These are phyloP conservation scores for Eulemur albifrons DNA, from an alignment of 2,797 vertebrate species.

Conservation along the genomic window DNA sequence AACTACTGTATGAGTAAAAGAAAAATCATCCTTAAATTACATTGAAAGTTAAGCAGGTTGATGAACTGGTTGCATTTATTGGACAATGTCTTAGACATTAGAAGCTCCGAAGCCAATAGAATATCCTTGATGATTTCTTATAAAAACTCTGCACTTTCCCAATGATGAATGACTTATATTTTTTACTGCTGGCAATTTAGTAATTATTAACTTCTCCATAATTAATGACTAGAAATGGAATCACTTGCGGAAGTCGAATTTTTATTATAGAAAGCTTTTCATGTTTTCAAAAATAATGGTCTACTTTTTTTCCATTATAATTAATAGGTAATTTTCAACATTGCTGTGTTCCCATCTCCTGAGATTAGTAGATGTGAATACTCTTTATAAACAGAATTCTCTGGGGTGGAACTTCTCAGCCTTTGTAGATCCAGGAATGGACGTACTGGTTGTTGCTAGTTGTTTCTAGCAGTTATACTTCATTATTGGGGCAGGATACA, in stretches of 20 bases:
- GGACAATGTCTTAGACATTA: not conserved
- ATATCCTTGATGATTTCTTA: not conserved
- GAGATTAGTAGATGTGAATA: constrained; percentile 56
- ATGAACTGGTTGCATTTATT: rapidly evolving
- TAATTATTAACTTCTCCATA: constrained; percentile 57
- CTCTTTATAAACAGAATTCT: constrained; percentile 60
- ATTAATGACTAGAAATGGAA: constrained; percentile 62
- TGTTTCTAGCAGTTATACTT: constrained; percentile 61
- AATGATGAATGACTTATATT: constrained; percentile 4
- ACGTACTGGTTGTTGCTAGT: too few species aligned
- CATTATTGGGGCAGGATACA: not conserved
- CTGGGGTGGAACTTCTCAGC: constrained; percentile 14
- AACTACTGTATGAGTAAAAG: not conserved
- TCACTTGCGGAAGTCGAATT: constrained; percentile 32
- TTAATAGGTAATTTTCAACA: constrained; percentile 36
- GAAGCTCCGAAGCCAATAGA: not conserved
- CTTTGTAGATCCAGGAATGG: not conserved
- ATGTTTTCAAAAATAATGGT: constrained; percentile 49
- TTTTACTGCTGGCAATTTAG: constrained; percentile 31
- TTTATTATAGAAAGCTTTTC: constrained; percentile 14
- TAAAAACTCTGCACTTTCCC: not conserved
- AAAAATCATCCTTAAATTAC: not conserved
- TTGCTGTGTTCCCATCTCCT: not conserved
- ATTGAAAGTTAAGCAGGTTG: not conserved
- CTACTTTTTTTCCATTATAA: constrained; percentile 47